These are phyloP conservation scores for Scaptomyza graminum DNA, from an alignment of 1,140 invertebrate species.

Conservation along the genomic window DNA sequence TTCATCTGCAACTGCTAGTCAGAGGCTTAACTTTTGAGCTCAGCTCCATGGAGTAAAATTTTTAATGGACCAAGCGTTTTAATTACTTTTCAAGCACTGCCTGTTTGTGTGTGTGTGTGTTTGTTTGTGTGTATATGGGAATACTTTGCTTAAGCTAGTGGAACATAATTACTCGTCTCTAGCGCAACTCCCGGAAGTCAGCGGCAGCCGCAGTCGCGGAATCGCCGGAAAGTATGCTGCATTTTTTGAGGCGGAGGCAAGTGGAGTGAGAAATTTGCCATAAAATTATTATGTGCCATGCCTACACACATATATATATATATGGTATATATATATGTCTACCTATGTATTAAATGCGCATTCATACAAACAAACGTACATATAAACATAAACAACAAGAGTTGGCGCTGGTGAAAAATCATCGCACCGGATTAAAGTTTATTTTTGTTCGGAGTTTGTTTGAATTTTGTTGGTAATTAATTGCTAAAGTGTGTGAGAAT, in stretches of 20 bases:
- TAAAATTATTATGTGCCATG: constrained; percentile 71
- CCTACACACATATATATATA: constrained; percentile 29
- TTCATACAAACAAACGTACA: not conserved
- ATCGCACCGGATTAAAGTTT: constrained; percentile 61
- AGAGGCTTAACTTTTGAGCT: constrained; percentile 76
- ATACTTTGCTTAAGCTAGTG: constrained; percentile 72
- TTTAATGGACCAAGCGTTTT: constrained; percentile 82
- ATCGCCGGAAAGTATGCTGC: constrained; percentile 71
- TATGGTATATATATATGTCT: constrained; percentile 23
- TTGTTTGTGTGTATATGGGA: constrained; percentile 25
- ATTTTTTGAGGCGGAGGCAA: constrained; percentile 20
- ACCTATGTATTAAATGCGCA: constrained; percentile 28
- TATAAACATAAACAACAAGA: constrained; percentile 60
- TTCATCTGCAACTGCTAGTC: constrained; percentile 53
- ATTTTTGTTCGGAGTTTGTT: constrained; percentile 66
- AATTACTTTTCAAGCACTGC: constrained; percentile 67
- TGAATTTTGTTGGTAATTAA: constrained; percentile 81
- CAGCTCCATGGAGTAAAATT: constrained; percentile 76
- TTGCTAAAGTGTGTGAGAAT: constrained; percentile 65
- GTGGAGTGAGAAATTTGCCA: constrained; percentile 69
- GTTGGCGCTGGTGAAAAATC: constrained; percentile 58
- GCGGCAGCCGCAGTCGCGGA: constrained; percentile 59
- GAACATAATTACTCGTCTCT: constrained; percentile 80
- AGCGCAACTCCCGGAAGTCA: constrained; percentile 76
- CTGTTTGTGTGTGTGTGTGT: constrained; percentile 13